Percentiles rank a stretch among this genome's conserved stretches.
phyloP scores from a whole-genome alignment of 1,140 invertebrate genomes.

The Berghia stephanieae region DNA sequence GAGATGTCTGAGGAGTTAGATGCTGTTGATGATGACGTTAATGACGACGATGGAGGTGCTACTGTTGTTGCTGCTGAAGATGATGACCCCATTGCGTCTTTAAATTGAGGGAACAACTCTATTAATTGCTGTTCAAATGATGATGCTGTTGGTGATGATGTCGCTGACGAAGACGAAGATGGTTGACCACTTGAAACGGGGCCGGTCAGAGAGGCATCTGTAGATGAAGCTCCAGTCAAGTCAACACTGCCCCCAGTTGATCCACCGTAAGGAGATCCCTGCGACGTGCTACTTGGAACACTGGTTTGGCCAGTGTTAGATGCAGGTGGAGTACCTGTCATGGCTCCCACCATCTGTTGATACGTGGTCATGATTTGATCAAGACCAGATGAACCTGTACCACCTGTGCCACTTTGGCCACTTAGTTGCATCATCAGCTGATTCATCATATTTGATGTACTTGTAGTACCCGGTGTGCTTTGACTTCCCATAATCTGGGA shows the following conservation, averaged over 20 bases:
- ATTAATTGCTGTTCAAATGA: slow-evolving; percentile 14
- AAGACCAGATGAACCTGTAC: background rate
- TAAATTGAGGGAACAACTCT: slow-evolving; percentile 22
- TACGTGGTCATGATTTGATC: background rate
- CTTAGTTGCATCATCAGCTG: no score
- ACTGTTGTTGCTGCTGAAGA: background rate
- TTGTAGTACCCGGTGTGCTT: no score
- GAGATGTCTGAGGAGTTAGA: no score
- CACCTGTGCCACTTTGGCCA: background rate
- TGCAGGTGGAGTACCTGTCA: background rate
- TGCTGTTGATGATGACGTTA: background rate
- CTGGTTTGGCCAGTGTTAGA: background rate
- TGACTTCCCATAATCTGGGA: no score
- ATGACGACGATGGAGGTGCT: background rate
- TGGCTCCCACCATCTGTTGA: background rate
- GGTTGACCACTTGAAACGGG: no score
- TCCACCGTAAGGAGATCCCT: background rate
- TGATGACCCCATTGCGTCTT: background rate
- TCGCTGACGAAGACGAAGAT: background rate
- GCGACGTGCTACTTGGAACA: background rate
- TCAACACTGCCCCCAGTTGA: background rate
- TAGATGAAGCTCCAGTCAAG: background rate
- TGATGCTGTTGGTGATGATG: background rate
- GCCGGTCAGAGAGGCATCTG: background rate
- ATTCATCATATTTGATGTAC: no score